Evolutionary conservation across 2,113 vertebrate genomes (phyloP).

Genomic region (Dinomys branickii): DNA sequence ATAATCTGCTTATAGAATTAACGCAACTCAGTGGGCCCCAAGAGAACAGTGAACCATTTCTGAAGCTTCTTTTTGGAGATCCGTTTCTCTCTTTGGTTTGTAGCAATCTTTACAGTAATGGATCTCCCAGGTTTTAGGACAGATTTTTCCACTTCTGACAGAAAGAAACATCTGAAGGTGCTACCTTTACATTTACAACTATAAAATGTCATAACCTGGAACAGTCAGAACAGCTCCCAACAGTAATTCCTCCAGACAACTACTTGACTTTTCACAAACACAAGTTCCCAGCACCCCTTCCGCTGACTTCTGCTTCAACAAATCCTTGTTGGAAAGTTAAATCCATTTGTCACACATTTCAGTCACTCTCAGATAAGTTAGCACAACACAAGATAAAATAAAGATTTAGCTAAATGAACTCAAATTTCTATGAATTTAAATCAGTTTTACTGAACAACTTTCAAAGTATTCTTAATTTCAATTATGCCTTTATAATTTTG

Average conservation of each 20-base stretch:
- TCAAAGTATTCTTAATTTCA: conserved; percentile 9
- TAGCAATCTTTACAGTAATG: background rate
- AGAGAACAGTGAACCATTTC: background rate
- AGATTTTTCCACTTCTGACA: conserved; percentile 16
- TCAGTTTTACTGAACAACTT: conserved; percentile 12
- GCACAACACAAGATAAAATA: background rate
- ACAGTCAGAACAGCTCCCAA: background rate
- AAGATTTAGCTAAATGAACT: conserved; percentile 2
- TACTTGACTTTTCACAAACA: background rate
- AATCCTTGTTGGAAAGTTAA: conserved; percentile 7
- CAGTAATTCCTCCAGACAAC: background rate
- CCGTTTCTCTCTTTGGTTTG: background rate
- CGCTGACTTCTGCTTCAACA: background rate
- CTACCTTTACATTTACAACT: conserved; percentile 25
- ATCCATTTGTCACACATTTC: background rate
- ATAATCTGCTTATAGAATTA: conserved; percentile 19
- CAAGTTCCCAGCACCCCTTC: background rate
- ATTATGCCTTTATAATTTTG: background rate
- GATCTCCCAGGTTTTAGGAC: background rate
- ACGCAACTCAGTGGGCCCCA: background rate
- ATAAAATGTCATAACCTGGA: conserved; percentile 3
- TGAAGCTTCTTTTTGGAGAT: background rate
- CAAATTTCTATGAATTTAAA: conserved; percentile 41
- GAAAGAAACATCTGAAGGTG: conserved; percentile 11
- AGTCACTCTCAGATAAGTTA: background rate